Evolutionary conservation across 2,888 invertebrate species (phyloP), one percentile per base, ranked within the genome.

Genomic region (Tillus elongatus): DNA sequence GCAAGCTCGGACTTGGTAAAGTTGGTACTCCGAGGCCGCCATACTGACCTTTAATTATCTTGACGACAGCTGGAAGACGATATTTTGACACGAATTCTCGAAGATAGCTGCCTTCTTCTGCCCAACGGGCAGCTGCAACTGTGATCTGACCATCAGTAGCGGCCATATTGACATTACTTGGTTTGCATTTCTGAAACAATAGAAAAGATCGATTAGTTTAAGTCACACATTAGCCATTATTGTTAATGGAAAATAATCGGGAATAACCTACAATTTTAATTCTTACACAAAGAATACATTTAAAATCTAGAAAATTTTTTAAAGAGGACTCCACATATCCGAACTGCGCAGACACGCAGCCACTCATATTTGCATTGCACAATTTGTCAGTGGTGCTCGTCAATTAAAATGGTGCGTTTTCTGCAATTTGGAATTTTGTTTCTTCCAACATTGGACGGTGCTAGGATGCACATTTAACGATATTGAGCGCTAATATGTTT

Each of bases 41-140:
- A 69, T 92, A 93, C 64, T 92, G 91, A 46, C 95, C 93, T 66
- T 92, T 91, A 54, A 88, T 84, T 58, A 93, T 86, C 66, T 90
- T 90, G 40, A 89, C 87, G 50, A 92, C 82, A 51, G 80, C 82
- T 9, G 93, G 93, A 41, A 84, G 64, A 39, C 79, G 75, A 57
- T 82, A 75, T 60, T 82, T 84, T 11, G 57, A 42, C 53, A 82
- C 80, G 61, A 80, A 82, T 60, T 84, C 82, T 39, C 80, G 72
- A 29, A 83, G 73, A 61, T 82, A 82, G 53, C 73, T 74, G 37
- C 79, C 80, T 56, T 82, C 83, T 58, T 83, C 82, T 39, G 77
- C 73, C 76, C 76, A 77, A 52, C 82, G 75, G 41, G 86, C 83
- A 49, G 87, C 86, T 61, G 87, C 86, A 66, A 86, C 81, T 65